Evolutionary conservation across 2,797 vertebrate species (phyloP), one percentile per base, ranked within the genome.

Genomic region (Decapterus maruadsi): DNA sequence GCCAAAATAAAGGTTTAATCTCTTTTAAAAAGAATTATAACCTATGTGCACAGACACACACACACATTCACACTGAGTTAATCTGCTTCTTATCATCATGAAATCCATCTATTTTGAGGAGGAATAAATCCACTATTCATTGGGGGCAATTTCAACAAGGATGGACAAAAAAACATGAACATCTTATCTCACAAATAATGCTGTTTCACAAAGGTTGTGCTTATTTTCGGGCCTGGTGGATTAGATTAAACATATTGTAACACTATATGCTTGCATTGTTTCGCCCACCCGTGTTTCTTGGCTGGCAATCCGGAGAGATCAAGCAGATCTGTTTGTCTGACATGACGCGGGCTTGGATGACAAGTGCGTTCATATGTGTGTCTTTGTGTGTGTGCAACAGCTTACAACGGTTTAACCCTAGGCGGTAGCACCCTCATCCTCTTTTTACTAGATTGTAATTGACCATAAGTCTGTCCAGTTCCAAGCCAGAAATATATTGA

Each of bases 1-100:
- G 86, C 84, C 86, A 90, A 90, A 92, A 89, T 85, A 91, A 87
- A 89, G 70, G 81, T 86, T 89, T 90, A 92, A 90, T 91, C 87
- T 85, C 75, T 80, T 89, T 88, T 84, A 81, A 82, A 87, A 73
- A 72, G 72, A 90, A 88, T 85, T 88, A 86, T 66, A 90, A 85
- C 57, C 74, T 82, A 56, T 68, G 13, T 46, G 75, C 36, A 29
- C 67, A 51, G 54, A 43, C 26, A 34, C 31, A 83, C 36, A 48
- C 64, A 65, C 59, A 55, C 36, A 40, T 50, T 20, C 22, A 83
- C 31, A 38, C 70, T 56, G 36, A 80, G 78, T 82, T 91, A 90
- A 91, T 91, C 91, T 87, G 38, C 56, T 68, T 70, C 84, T 78
- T 80, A 83, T 91, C 79, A 7, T 56, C 74, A 75, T 69, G 55